Percentiles rank a stretch among this genome's conserved stretches.
phyloP scores from a whole-genome alignment of 2,113 vertebrate species.

The Nycticorax nycticorax region DNA sequence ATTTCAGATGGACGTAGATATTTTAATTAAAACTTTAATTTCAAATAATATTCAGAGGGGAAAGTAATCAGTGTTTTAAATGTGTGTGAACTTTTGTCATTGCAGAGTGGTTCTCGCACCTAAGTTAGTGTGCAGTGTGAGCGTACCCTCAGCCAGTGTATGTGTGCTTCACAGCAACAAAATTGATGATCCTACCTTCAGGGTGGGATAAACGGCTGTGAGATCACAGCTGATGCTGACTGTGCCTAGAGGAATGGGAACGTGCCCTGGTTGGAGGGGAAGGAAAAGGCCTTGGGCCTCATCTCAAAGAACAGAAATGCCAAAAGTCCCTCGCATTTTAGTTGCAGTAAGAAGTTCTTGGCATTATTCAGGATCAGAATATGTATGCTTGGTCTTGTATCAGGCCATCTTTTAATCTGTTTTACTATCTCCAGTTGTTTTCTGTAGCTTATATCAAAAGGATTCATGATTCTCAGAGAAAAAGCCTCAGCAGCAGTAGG shows the following conservation, averaged over 20 bases:
- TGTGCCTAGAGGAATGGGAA: background rate
- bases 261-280: background rate
- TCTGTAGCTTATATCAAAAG: background rate
- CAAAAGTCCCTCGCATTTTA: background rate
- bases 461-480: background rate
- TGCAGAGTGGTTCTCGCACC: background rate
- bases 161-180: background rate
- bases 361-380: background rate
- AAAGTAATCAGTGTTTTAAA: background rate
- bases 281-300: background rate
- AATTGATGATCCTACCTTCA: background rate
- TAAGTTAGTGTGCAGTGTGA: background rate
- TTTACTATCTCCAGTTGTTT: background rate
- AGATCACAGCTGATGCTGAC: background rate
- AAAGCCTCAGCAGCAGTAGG: background rate
- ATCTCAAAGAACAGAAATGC: background rate
- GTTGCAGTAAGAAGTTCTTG: background rate
- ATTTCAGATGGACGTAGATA: background rate
- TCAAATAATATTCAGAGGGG: background rate
- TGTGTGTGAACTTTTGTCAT: background rate
- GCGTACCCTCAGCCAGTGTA: background rate
- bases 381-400: background rate
- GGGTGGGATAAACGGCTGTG: background rate
- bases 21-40: background rate
- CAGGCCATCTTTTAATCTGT: background rate